phyloP scores from a whole-genome alignment of 2,888 invertebrate genomes.

The Tenthredo notha region DNA sequence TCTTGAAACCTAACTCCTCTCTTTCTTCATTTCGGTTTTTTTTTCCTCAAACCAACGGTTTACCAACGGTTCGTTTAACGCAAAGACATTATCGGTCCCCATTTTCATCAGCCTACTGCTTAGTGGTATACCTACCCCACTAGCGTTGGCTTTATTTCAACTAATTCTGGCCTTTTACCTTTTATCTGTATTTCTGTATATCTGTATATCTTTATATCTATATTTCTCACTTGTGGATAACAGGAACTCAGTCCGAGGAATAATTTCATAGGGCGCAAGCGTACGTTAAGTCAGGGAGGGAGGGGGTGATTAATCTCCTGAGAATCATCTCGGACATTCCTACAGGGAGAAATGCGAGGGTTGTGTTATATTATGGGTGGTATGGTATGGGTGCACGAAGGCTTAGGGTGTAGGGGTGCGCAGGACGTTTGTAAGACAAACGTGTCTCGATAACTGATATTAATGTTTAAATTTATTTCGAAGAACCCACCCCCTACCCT shows the following conservation, averaged over 20 bases:
- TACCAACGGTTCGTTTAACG: not conserved
- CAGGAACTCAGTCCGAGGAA: conserved; percentile 3
- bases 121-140: not conserved
- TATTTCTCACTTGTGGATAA: not conserved
- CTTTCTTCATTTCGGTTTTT: not conserved
- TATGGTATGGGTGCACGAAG: not conserved
- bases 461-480: conserved; percentile 45
- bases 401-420: not conserved
- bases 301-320: conserved; percentile 40
- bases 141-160: not conserved
- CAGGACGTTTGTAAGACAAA: conserved; percentile 24
- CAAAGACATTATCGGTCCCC: conserved; percentile 20
- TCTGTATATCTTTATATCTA: not conserved
- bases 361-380: not conserved
- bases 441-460: conserved; percentile 48
- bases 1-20: not conserved
- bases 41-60: not conserved
- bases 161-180: not conserved
- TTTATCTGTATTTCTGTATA: not conserved
- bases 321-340: conserved; percentile 44
- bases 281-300: not conserved
- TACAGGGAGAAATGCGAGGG: not conserved
- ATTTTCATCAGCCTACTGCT: conserved; percentile 20
- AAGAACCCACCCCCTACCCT: not conserved
- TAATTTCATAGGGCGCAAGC: not conserved